Evolutionary conservation across 2,797 vertebrate genomes (phyloP).

Genomic region (Danio kyathit): DNA sequence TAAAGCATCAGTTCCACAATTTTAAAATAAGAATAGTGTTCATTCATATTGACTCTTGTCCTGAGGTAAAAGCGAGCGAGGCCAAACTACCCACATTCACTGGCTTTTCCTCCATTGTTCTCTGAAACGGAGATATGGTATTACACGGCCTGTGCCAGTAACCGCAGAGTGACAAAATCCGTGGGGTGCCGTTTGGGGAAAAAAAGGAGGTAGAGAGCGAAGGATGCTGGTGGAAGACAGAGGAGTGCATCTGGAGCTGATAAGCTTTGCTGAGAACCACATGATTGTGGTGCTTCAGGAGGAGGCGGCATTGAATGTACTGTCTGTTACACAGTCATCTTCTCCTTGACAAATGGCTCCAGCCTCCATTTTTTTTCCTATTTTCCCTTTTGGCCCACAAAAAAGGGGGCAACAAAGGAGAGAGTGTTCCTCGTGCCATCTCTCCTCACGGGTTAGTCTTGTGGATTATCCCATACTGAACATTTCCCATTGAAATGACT

Average conservation of each 20-base stretch:
- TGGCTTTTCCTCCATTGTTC: slow-evolving; percentile 69
- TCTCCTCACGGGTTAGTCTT: slow-evolving; percentile 74
- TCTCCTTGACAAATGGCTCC: slow-evolving; percentile 53
- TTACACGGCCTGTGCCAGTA: slow-evolving; percentile 86
- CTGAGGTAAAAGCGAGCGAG: slow-evolving; percentile 16
- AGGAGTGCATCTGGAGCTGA: slow-evolving; percentile 89
- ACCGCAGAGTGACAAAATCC: slow-evolving; percentile 95
- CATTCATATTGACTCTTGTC: slow-evolving; percentile 23
- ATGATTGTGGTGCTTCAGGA: slow-evolving; percentile 81
- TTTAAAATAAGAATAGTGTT: background rate
- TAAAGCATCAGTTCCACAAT: background rate
- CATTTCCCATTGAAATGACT: slow-evolving; percentile 79
- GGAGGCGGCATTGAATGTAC: slow-evolving; percentile 68
- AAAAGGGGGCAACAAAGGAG: slow-evolving; percentile 65
- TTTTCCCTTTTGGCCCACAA: slow-evolving; percentile 53
- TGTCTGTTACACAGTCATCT: slow-evolving; percentile 70
- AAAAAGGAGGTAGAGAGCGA: slow-evolving; percentile 66
- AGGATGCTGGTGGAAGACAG: slow-evolving; percentile 85
- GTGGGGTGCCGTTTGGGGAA: slow-evolving; percentile 86
- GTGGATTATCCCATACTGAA: slow-evolving; percentile 75
- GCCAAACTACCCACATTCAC: slow-evolving; percentile 64
- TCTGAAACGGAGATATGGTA: slow-evolving; percentile 87
- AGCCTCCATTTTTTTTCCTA: slow-evolving; percentile 43
- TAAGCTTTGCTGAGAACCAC: slow-evolving; percentile 89
- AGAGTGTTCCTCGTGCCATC: slow-evolving; percentile 73